These are phyloP conservation scores for Caenorhabditis macrosperma DNA, from an alignment of 2,888 invertebrate genomes.

Conservation along the genomic window DNA sequence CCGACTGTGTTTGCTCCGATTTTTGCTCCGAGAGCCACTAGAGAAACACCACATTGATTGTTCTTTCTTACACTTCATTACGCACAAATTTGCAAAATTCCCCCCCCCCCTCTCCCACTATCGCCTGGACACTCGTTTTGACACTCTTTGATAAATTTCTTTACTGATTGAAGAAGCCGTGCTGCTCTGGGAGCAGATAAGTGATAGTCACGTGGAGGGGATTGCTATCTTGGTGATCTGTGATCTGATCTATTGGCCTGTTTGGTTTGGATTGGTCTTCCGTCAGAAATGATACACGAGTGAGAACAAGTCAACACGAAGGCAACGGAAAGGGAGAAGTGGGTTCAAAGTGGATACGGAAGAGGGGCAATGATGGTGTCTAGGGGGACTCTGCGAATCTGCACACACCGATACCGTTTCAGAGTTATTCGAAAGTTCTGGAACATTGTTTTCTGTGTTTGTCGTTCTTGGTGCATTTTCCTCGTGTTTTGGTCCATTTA, in stretches of 20 bases:
- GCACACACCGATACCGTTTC: too few relatives aligned
- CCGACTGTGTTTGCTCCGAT: slow-evolving; percentile 20
- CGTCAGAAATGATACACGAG: neutral
- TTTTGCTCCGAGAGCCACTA: slow-evolving; percentile 42
- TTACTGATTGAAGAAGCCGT: too few relatives aligned
- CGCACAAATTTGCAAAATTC: slow-evolving; percentile 8
- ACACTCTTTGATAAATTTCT: slow-evolving; percentile 22
- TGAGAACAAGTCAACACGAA: slow-evolving; percentile 34
- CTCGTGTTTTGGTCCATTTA: too few relatives aligned
- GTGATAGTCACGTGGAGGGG: too few relatives aligned
- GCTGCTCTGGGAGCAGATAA: too few relatives aligned
- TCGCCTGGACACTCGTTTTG: too few relatives aligned
- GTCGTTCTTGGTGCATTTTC: too few relatives aligned
- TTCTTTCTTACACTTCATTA: slow-evolving; percentile 26
- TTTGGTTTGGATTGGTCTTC: neutral
- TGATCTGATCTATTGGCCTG: slow-evolving; percentile 20
- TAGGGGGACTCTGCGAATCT: neutral
- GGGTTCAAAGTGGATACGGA: slow-evolving; percentile 12
- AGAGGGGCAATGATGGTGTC: neutral
- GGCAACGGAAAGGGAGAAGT: slow-evolving; percentile 1
- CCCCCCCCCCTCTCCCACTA: neutral
- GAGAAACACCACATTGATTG: slow-evolving; percentile 46
- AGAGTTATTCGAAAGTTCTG: too few relatives aligned
- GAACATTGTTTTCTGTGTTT: too few relatives aligned
- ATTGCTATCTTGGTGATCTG: neutral